phyloP scores from a whole-genome alignment of 37 sponge, comb jelly and placozoan genomes.

The Amphimedon queenslandica region DNA sequence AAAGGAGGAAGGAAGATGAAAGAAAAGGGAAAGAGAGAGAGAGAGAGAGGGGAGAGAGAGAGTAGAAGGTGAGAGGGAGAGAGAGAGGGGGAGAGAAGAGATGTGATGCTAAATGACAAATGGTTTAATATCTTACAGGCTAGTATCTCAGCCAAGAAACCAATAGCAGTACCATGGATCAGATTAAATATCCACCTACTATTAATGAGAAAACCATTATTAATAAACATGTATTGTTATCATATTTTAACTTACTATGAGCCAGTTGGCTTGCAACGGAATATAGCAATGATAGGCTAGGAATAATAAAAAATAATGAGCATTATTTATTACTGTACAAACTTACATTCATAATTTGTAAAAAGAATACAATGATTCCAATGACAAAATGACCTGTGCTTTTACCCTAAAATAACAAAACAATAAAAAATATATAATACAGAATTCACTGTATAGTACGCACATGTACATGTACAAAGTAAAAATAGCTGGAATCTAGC shows the following conservation, averaged over 20 bases:
- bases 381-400: slow-evolving; percentile 48
- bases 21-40: not conserved
- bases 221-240: no score
- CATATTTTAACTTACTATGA: slow-evolving; percentile 16
- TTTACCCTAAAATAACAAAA: slow-evolving; percentile 2
- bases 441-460: no score
- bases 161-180: slow-evolving; percentile 55
- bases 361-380: slow-evolving; percentile 41
- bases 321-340: not conserved
- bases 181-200: slow-evolving; percentile 74
- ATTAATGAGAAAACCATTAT: not conserved
- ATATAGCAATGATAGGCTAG: slow-evolving; percentile 3
- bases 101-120: no score
- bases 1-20: slow-evolving; percentile 17
- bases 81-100: no score
- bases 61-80: no score
- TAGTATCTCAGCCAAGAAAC: slow-evolving; percentile 13
- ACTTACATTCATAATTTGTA: slow-evolving; percentile 71
- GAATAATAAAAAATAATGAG: not conserved
- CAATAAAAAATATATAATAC: no score
- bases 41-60: not conserved
- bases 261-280: not conserved
- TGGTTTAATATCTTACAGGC: no score
- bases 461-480: slow-evolving; percentile 5
- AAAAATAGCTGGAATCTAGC: not conserved